A percentile compares a stretch with the other conserved stretches of the same genome.
Evolutionary conservation across 2,888 invertebrate species (phyloP).

Genomic region (Eupithecia exiguata): DNA sequence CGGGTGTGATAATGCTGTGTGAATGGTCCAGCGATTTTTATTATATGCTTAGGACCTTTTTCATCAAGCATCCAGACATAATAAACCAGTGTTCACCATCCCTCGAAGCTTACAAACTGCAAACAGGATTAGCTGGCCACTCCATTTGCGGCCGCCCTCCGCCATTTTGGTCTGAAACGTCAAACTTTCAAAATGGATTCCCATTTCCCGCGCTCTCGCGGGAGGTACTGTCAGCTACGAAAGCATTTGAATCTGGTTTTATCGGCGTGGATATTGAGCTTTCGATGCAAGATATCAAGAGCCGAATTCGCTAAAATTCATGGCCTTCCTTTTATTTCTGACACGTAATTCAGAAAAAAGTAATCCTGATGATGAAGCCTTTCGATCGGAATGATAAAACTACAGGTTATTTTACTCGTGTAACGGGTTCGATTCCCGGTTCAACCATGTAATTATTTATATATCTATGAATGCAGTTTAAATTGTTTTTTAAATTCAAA

Average conservation of each 20-base stretch:
- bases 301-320: too few relatives aligned
- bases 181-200: slow-evolving; percentile 81
- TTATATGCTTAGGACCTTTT: background rate
- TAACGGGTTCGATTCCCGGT: too few relatives aligned
- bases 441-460: too few relatives aligned
- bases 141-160: slow-evolving; percentile 71
- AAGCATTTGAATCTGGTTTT: background rate
- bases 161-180: slow-evolving; percentile 71
- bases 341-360: too few relatives aligned
- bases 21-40: too few relatives aligned
- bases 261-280: background rate
- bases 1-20: too few relatives aligned
- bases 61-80: background rate
- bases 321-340: too few relatives aligned
- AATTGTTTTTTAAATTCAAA: too few relatives aligned
- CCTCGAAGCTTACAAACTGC: slow-evolving; percentile 48
- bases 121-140: slow-evolving; percentile 71
- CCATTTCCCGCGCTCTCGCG: slow-evolving; percentile 61
- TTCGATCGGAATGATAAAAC: too few relatives aligned
- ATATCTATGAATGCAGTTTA: too few relatives aligned
- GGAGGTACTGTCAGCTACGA: slow-evolving; percentile 19
- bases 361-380: too few relatives aligned
- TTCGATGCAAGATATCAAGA: background rate
- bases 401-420: too few relatives aligned
- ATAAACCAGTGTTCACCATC: slow-evolving; percentile 3